Percentiles rank a stretch among this genome's conserved stretches.
Evolutionary conservation across 2,797 vertebrate genomes (phyloP).

Genomic region (Labroides dimidiatus): DNA sequence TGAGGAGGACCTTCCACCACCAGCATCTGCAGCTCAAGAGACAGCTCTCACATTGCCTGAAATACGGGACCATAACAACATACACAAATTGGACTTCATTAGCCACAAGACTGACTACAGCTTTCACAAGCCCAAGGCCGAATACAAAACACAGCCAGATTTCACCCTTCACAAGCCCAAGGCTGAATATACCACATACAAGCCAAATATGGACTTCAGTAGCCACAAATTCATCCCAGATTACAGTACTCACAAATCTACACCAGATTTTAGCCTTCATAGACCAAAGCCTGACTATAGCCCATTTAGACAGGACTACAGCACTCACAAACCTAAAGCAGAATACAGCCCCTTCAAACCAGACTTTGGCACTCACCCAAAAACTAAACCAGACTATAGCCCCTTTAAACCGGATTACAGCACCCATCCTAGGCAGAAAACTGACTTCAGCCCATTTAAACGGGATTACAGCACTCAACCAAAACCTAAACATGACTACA

Average conservation of each 20-base stretch:
- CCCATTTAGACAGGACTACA: slow-evolving; percentile 82
- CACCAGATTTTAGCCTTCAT: slow-evolving; percentile 81
- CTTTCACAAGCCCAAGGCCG: slow-evolving; percentile 82
- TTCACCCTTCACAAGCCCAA: slow-evolving; percentile 83
- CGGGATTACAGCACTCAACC: slow-evolving; percentile 82
- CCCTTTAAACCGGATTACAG: slow-evolving; percentile 83
- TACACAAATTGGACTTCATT: slow-evolving; percentile 86
- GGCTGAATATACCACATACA: slow-evolving; percentile 82
- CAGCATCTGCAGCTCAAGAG: slow-evolving; percentile 86
- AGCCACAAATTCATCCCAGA: slow-evolving; percentile 79
- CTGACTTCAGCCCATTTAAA: slow-evolving; percentile 81
- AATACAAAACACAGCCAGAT: slow-evolving; percentile 81
- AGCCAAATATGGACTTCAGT: slow-evolving; percentile 81
- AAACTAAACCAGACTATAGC: slow-evolving; percentile 80
- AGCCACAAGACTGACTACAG: slow-evolving; percentile 83
- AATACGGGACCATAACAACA: slow-evolving; percentile 90
- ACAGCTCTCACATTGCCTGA: slow-evolving; percentile 90
- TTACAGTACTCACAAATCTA: slow-evolving; percentile 81
- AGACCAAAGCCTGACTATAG: slow-evolving; percentile 82
- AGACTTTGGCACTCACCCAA: slow-evolving; percentile 81
- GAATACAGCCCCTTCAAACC: slow-evolving; percentile 82
- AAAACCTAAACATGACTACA: slow-evolving; percentile 82
- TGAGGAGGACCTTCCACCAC: slow-evolving; percentile 90
- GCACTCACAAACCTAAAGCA: slow-evolving; percentile 76
- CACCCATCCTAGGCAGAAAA: slow-evolving; percentile 81